phyloP scores from a whole-genome alignment of 2,888 invertebrate species.

The Omphaloscelis lunosa region DNA sequence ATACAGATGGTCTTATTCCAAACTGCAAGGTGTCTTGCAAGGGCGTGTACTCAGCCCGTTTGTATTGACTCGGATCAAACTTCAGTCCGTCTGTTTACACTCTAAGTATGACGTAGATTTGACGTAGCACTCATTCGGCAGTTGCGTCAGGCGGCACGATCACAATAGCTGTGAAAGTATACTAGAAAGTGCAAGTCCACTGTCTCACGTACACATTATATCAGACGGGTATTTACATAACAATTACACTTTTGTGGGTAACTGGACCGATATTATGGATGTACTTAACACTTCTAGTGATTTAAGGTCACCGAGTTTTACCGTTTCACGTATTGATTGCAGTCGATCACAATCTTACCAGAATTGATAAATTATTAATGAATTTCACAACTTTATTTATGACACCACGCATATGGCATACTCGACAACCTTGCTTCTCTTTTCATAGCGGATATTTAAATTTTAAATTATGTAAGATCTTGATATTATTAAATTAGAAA shows the following conservation, averaged over 20 bases:
- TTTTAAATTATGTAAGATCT: slow-evolving; percentile 46
- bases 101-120: slow-evolving; percentile 62
- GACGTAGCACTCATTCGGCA: slow-evolving; percentile 71
- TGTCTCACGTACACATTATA: slow-evolving; percentile 88
- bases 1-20: not conserved
- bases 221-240: slow-evolving; percentile 88
- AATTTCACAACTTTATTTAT: slow-evolving; percentile 62
- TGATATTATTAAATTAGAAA: slow-evolving; percentile 7
- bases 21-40: slow-evolving; percentile 1
- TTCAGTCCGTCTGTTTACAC: slow-evolving; percentile 22
- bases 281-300: slow-evolving; percentile 24
- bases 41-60: not conserved
- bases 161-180: slow-evolving; percentile 89
- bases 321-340: slow-evolving; percentile 13
- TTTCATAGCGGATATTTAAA: slow-evolving; percentile 40
- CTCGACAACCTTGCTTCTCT: slow-evolving; percentile 54
- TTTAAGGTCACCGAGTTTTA: slow-evolving; percentile 51
- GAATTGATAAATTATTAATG: slow-evolving; percentile 57
- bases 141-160: slow-evolving; percentile 79
- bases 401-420: not conserved
- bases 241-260: slow-evolving; percentile 86
- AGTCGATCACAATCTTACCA: slow-evolving; percentile 16
- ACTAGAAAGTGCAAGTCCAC: slow-evolving; percentile 88
- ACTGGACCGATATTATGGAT: slow-evolving; percentile 84
- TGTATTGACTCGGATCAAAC: slow-evolving; percentile 5